A percentile compares a stretch with the other conserved stretches of the same genome.
These are phyloP conservation scores for Stratiomys singularior DNA, from an alignment of 2,888 invertebrate species.

Conservation along the genomic window DNA sequence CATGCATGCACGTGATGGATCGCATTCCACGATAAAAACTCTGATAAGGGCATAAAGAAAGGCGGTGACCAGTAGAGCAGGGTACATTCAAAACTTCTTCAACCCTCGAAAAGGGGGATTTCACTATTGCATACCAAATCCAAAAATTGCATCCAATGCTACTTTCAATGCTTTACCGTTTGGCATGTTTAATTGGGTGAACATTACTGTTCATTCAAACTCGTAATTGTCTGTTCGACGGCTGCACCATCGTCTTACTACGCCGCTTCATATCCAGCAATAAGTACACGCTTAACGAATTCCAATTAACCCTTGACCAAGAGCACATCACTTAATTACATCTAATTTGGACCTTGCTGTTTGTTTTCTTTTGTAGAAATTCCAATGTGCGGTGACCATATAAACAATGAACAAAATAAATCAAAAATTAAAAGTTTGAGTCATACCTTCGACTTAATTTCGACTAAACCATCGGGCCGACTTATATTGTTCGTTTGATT, in stretches of 20 bases:
- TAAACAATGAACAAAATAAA: constrained; percentile 30
- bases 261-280: constrained; percentile 1
- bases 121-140: background rate
- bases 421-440: constrained; percentile 32
- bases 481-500: constrained; percentile 17
- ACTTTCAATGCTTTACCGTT: constrained; percentile 39
- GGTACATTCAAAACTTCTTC: background rate
- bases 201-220: constrained; percentile 30
- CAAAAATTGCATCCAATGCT: background rate
- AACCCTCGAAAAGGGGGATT: background rate
- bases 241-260: constrained; percentile 1
- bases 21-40: constrained; percentile 21
- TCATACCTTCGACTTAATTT: constrained; percentile 45
- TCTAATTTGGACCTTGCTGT: constrained; percentile 17
- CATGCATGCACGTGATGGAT: background rate
- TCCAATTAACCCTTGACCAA: constrained; percentile 14
- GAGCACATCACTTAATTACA: background rate
- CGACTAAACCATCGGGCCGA: constrained; percentile 30
- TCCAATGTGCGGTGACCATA: background rate
- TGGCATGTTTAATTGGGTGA: constrained; percentile 25
- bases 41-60: constrained; percentile 7
- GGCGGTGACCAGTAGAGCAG: background rate
- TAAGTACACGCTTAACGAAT: constrained; percentile 13
- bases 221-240: background rate
- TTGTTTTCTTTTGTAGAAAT: background rate